Percentiles rank a stretch among this genome's conserved stretches.
These are phyloP conservation scores for Lymantria monacha DNA, from an alignment of 2,888 invertebrate species.

Conservation along the genomic window DNA sequence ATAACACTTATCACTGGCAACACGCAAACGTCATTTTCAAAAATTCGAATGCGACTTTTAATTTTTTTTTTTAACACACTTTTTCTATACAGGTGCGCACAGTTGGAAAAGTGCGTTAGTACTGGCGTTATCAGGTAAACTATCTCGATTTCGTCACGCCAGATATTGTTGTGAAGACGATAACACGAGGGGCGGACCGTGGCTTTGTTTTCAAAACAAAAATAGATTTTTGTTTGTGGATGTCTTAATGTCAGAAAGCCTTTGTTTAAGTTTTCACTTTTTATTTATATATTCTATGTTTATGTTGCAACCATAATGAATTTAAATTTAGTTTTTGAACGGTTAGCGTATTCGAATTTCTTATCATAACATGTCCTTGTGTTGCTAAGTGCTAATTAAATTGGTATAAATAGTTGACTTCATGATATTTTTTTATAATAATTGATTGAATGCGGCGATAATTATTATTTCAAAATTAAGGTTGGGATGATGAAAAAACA, in stretches of 20 bases:
- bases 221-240: constrained; percentile 20
- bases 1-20: constrained; percentile 36
- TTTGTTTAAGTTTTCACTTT: neutral
- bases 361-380: constrained; percentile 3
- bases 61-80: constrained; percentile 1
- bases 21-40: constrained; percentile 33
- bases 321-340: too few relatives aligned
- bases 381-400: neutral
- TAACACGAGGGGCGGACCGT: constrained; percentile 47
- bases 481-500: too few relatives aligned
- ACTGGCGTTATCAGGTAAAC: constrained; percentile 74
- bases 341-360: neutral
- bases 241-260: neutral
- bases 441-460: too few relatives aligned
- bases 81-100: constrained; percentile 48
- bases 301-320: too few relatives aligned
- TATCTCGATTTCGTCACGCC: constrained; percentile 77
- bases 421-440: too few relatives aligned
- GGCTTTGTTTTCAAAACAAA: constrained; percentile 36
- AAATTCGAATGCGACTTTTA: constrained; percentile 14
- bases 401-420: neutral
- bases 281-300: neutral
- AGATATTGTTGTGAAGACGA: constrained; percentile 74
- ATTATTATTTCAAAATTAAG: too few relatives aligned
- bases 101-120: constrained; percentile 53